Evolutionary conservation across 1,140 invertebrate species (phyloP).

Genomic region (Physella acuta): DNA sequence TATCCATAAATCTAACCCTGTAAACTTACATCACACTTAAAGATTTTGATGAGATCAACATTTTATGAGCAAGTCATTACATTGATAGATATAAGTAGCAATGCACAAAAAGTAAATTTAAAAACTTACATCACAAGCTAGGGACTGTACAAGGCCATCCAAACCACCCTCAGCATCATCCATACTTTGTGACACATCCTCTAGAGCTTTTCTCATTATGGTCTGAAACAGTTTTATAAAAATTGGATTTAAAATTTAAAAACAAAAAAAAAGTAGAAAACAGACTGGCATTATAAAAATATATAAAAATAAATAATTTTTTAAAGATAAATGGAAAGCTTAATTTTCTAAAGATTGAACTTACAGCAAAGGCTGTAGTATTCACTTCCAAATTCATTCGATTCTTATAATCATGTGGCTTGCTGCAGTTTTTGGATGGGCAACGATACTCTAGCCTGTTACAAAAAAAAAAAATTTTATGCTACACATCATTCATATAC

Average conservation of each 20-base stretch:
- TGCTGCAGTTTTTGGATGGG: conserved; percentile 70
- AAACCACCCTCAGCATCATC: conserved; percentile 99
- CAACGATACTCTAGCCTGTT: conserved; percentile 77
- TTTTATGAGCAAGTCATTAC: no score
- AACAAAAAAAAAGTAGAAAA: conserved; percentile 52
- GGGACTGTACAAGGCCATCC: conserved; percentile 98
- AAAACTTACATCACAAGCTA: conserved; percentile 75
- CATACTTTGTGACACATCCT: conserved; percentile 88
- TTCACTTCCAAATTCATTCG: conserved; percentile 84
- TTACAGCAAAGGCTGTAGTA: conserved; percentile 66
- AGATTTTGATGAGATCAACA: no score
- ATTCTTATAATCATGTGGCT: conserved; percentile 91
- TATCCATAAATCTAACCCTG: no score
- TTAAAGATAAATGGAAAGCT: background rate
- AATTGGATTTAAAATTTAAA: background rate
- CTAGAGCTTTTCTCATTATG: conserved; percentile 59
- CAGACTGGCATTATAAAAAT: background rate
- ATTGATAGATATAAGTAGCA: no score
- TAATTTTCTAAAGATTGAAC: no score
- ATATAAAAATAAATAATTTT: conserved; percentile 18
- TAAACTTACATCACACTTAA: no score
- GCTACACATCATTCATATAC: no score
- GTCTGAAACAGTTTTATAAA: conserved; percentile 45
- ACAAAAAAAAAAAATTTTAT: no score
- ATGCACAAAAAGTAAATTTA: no score